Percentiles rank a stretch among this genome's conserved stretches.
Evolutionary conservation across 2,797 vertebrate species (phyloP).

Genomic region (Arnoldichthys spilopterus): DNA sequence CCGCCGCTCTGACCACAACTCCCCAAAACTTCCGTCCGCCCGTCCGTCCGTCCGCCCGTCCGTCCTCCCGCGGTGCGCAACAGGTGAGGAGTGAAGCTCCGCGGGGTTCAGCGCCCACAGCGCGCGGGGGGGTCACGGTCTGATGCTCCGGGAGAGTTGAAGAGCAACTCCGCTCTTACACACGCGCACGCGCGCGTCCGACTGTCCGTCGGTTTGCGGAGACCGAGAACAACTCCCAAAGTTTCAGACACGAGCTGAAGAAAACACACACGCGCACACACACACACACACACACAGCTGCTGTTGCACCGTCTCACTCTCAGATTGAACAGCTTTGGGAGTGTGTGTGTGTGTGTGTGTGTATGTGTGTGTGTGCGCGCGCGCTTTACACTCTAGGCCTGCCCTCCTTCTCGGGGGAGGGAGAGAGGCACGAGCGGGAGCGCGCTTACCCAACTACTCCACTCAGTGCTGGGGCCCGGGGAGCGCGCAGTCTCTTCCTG

Average conservation of each 20-base stretch:
- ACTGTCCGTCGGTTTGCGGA: background rate
- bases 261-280: background rate
- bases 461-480: background rate
- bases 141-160: background rate
- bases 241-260: background rate
- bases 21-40: too few relatives aligned
- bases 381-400: conserved; percentile 37
- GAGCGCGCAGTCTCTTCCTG: background rate
- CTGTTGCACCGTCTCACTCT: background rate
- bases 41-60: too few relatives aligned
- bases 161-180: background rate
- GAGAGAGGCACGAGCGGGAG: conserved; percentile 41
- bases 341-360: conserved; percentile 19
- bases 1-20: too few relatives aligned
- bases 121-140: background rate
- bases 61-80: too few relatives aligned
- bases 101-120: too few relatives aligned
- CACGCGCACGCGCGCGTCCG: background rate
- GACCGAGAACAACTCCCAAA: background rate
- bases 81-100: too few relatives aligned
- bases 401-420: conserved; percentile 47
- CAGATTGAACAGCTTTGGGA: conserved; percentile 50
- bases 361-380: too few relatives aligned
- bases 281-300: background rate
- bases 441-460: background rate